Evolutionary conservation across 92 coral and sea anemone genomes (phyloP), one percentile per base, ranked within the genome.

Genomic region (Palythoa heliodiscus): DNA sequence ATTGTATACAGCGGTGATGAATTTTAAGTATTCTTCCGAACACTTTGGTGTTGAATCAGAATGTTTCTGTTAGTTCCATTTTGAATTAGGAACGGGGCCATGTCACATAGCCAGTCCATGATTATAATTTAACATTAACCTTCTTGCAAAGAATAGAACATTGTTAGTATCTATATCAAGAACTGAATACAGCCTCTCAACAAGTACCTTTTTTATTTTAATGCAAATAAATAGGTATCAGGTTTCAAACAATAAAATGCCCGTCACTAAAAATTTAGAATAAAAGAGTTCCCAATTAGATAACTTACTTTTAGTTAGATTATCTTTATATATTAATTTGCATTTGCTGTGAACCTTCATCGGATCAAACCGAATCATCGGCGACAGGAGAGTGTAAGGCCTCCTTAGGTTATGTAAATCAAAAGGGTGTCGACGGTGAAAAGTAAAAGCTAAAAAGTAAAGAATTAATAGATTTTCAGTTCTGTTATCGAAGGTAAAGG

Each of bases 141-240:
- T 43, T 58, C 19, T 14, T 14, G 64, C 5, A 14, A 57, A 14
- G 17, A 57, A 4, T 3, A 57, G n/a, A 57, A 29, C 35, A 57
- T 14, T 57, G 16, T 10, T 57, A 57, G 3, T 9, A 4, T 58
- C 19, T 58, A 1, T 58, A 58, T 14, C 0, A 58, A 58, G 20
- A 58, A 58, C 64, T 19, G 20, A 19, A 58, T 8, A 43, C 50
- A 58, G 17, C 64, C 10, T 58, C 6, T 12, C 17, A 19, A 15
- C 23, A 29, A 52, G 55, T 16, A 35, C 13, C 7, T 54, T 76
- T 76, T 20, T 53, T 37, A 24, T 2, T 77, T 77, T 39, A 77
- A 77, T 38, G 53, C 52, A 77, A 77, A 15, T 17, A 55, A 77
- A 38, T 68, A 2, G 69, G 68, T 77, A 23, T 77, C 25, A 24